Base-by-base conservation (phyloP, 1,140 invertebrate genomes). In the Teleogryllus occipitalis region DNA sequence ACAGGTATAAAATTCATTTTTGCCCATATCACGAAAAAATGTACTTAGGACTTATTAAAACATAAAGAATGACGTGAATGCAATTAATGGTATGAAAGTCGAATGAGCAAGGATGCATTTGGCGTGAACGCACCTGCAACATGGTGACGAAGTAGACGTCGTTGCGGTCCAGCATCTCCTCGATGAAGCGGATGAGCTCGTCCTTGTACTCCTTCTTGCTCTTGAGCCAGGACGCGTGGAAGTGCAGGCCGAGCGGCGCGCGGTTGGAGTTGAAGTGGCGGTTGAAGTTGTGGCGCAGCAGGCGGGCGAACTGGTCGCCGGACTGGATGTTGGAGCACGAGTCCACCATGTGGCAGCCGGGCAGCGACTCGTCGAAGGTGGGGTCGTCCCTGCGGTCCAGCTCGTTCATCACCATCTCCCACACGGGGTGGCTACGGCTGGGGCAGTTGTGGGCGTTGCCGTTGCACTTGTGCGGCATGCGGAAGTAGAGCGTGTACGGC, bases 361-460 rank as follows among this genome's bases (percentile, higher is more conserved):
- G 95, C 73, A 97, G 88, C 0, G 93, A 94, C 86, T 97, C 95
- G 83, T 97, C 95, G 84, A 96, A 96, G 0, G 93, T 94, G 7
- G 95, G 95, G 84, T 97, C 95, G 84, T 97, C 96, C 86, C 96
- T 90, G 85, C 95, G 91, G 87, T 97, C 95, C 82, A 97, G 86
- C 86, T 97, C 95, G 86, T 97, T 97, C 94, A 97, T 96, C 46
- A 97, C 95, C 91, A 97, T 97, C 87, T 97, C 96, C 96, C 96
- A 97, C 73, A 97, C 94, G 65, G 95, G 95, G 83, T 97, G 95
- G 81, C 93, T 95, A 83, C 94, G 89, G 47, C 94, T 95, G 27
- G 96, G 96, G 84, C 96, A 97, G 84, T 96, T 97, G 83, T 96
- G 93, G 18, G 94, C 94, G 85, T 97, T 97, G 81, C 95, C 96